Evolutionary conservation across 2,797 vertebrate species (phyloP).

Genomic region (Clarias pachynema): DNA sequence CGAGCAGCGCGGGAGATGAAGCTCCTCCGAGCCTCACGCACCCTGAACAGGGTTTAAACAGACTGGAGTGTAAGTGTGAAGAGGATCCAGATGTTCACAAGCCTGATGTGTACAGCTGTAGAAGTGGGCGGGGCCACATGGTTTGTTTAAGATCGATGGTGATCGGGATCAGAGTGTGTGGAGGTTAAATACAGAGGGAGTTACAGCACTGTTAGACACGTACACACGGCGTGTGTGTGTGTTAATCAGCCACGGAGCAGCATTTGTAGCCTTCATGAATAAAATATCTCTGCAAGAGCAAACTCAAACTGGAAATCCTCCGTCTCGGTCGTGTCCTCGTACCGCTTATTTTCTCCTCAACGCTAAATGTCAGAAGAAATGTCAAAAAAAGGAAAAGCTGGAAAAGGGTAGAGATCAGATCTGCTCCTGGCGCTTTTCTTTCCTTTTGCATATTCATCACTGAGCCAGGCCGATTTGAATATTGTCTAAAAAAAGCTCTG

Average conservation of each 20-base stretch:
- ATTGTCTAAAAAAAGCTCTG: conserved; percentile 45
- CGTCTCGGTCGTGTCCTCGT: background rate
- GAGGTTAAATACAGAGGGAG: background rate
- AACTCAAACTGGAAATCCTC: background rate
- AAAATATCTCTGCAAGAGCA: background rate
- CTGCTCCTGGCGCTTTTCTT: conserved; percentile 11
- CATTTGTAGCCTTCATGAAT: background rate
- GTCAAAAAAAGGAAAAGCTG: conserved; percentile 52
- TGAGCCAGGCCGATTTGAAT: conserved; percentile 54
- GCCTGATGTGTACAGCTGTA: too few species aligned
- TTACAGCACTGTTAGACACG: background rate
- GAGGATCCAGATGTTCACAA: background rate
- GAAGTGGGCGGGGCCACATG: too few species aligned
- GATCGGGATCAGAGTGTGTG: background rate
- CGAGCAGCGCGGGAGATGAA: too few species aligned
- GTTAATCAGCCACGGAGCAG: background rate
- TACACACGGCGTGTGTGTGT: background rate
- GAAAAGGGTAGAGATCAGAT: conserved; percentile 59
- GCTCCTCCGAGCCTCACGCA: background rate
- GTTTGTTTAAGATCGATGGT: too few species aligned
- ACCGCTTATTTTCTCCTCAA: background rate
- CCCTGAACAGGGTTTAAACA: background rate
- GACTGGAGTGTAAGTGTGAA: background rate
- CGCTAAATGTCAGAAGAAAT: conserved; percentile 52
- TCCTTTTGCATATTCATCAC: conserved; percentile 55